phyloP scores from a whole-genome alignment of 2,113 vertebrate genomes.

The Entelurus aequoreus region DNA sequence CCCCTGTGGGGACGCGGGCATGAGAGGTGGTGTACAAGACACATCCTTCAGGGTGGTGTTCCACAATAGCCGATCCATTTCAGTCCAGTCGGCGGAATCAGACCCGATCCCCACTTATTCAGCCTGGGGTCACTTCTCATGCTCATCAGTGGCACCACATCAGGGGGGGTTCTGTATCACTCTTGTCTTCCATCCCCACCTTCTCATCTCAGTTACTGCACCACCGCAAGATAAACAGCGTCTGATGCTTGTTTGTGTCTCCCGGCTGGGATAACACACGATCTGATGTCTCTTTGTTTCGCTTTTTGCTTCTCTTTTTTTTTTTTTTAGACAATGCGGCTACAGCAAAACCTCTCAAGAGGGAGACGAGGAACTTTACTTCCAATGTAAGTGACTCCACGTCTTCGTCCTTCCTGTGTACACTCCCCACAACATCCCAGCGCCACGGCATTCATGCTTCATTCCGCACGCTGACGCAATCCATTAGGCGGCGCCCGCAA shows the following conservation, averaged over 20 bases:
- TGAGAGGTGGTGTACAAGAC: slow-evolving; percentile 3
- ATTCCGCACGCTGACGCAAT: too few species aligned
- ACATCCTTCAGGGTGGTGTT: background rate
- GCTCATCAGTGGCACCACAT: slow-evolving; percentile 19
- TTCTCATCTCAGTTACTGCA: slow-evolving; percentile 26
- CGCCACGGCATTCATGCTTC: too few species aligned
- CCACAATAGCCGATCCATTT: slow-evolving; percentile 25
- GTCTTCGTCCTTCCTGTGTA: background rate
- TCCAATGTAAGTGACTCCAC: slow-evolving; percentile 79
- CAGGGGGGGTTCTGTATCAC: slow-evolving; percentile 13
- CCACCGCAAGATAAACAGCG: slow-evolving; percentile 17
- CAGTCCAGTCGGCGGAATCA: slow-evolving; percentile 11
- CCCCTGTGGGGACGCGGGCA: slow-evolving; percentile 14
- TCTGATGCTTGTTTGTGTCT: slow-evolving; percentile 24
- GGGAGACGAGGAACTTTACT: slow-evolving; percentile 87
- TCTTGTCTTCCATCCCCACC: slow-evolving; percentile 27
- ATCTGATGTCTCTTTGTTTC: slow-evolving; percentile 35
- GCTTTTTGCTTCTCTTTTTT: background rate
- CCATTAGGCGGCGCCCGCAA: too few species aligned
- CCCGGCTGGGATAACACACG: slow-evolving; percentile 11
- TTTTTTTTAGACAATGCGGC: slow-evolving; percentile 78
- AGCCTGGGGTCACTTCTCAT: slow-evolving; percentile 17
- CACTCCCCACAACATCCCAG: background rate
- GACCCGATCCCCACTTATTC: slow-evolving; percentile 23
- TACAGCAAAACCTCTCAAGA: slow-evolving; percentile 91